These are phyloP conservation scores for Engystomops pustulosus DNA, from an alignment of 2,113 vertebrate species.

Conservation along the genomic window DNA sequence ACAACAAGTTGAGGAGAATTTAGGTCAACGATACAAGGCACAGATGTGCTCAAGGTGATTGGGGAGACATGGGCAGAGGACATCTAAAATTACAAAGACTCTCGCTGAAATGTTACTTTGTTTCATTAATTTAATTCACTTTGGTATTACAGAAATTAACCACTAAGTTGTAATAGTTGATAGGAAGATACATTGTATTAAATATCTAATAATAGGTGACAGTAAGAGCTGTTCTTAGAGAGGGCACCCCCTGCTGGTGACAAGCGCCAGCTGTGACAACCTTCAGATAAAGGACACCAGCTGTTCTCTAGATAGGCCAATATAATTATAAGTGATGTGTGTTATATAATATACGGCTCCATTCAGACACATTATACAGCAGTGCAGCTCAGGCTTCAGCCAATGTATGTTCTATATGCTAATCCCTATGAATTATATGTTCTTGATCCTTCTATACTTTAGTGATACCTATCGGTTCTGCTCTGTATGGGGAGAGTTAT, in stretches of 20 bases:
- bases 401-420: too few relatives aligned
- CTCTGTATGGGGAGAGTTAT: too few relatives aligned
- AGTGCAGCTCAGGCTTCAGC: too few relatives aligned
- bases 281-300: neutral
- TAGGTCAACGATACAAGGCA: conserved; percentile 9
- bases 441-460: too few relatives aligned
- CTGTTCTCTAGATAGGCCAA: neutral
- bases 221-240: neutral
- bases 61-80: neutral
- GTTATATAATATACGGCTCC: neutral
- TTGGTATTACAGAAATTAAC: neutral
- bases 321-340: neutral
- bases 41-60: conserved; percentile 27
- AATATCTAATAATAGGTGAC: neutral
- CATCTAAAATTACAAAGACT: neutral
- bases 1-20: neutral
- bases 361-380: neutral
- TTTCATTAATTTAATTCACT: neutral
- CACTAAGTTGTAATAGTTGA: neutral
- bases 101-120: neutral
- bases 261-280: neutral
- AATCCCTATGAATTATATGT: too few relatives aligned
- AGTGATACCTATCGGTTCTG: too few relatives aligned
- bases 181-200: neutral
- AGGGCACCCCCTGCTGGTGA: neutral